Conservation (phyloP, 2,888 invertebrate species). For the Lithophane socia region DNA sequence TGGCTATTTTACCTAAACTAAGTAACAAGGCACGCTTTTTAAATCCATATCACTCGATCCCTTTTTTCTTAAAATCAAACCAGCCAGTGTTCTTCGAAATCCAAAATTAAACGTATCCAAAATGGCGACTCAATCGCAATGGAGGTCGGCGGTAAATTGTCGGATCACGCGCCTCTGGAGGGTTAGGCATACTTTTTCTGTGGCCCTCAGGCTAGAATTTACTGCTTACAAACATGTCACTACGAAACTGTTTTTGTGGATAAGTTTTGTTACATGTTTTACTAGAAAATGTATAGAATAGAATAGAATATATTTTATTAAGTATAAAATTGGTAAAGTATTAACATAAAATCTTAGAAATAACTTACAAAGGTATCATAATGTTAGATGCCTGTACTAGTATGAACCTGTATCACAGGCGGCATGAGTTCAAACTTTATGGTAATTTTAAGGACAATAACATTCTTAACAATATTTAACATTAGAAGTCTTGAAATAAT, state of each 20-base stretch:
- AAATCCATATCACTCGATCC: not conserved
- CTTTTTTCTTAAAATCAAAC: slow-evolving; percentile 19
- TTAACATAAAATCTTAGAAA: no score
- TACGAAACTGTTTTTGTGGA: slow-evolving; percentile 60
- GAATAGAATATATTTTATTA: no score
- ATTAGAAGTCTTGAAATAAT: no score
- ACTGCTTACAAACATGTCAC: slow-evolving; percentile 66
- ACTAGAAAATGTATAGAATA: slow-evolving; percentile 2
- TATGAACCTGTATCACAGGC: no score
- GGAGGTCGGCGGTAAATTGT: slow-evolving; percentile 76
- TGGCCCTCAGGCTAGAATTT: slow-evolving; percentile 79
- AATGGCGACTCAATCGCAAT: slow-evolving; percentile 67
- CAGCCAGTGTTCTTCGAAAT: slow-evolving; percentile 44
- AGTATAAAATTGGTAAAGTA: no score
- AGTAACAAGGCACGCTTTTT: not conserved
- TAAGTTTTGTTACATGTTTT: slow-evolving; percentile 45
- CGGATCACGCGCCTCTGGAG: slow-evolving; percentile 77
- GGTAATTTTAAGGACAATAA: no score
- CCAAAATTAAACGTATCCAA: slow-evolving; percentile 61
- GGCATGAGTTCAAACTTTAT: no score
- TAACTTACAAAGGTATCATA: no score
- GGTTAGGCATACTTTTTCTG: slow-evolving; percentile 81
- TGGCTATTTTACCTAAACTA: not conserved
- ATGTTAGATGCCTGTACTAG: no score
- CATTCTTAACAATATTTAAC: no score